These are phyloP conservation scores for Heliconius himera DNA, from an alignment of 1,140 invertebrate genomes.

Conservation along the genomic window DNA sequence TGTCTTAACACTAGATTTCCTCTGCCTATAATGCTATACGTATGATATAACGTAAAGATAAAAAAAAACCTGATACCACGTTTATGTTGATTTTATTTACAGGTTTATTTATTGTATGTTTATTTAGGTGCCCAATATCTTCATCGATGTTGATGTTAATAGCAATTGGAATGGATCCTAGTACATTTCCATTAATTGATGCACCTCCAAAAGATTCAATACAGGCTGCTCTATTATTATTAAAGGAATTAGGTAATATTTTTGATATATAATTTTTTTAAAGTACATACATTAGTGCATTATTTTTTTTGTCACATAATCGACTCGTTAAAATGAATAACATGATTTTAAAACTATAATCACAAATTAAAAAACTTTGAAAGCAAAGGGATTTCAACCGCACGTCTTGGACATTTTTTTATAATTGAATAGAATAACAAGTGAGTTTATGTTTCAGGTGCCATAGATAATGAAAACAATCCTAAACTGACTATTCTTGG, in stretches of 20 bases:
- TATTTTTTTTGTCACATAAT: too few relatives aligned
- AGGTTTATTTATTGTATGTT: background rate
- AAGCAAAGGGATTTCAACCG: background rate
- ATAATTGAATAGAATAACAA: background rate
- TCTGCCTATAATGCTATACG: too few relatives aligned
- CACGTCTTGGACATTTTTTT: background rate
- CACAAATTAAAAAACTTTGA: too few relatives aligned
- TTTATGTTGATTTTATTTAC: too few relatives aligned
- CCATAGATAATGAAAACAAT: constrained; percentile 66
- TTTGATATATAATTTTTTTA: background rate
- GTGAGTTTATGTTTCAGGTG: constrained; percentile 61
- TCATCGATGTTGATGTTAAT: constrained; percentile 91
- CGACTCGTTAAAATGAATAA: too few relatives aligned
- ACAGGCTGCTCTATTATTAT: constrained; percentile 85
- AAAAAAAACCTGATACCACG: too few relatives aligned
- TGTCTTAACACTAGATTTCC: too few relatives aligned
- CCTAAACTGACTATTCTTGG: constrained; percentile 90
- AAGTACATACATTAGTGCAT: too few relatives aligned
- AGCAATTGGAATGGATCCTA: constrained; percentile 91
- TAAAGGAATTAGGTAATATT: constrained; percentile 86
- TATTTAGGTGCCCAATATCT: constrained; percentile 85
- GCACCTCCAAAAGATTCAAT: constrained; percentile 89
- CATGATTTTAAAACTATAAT: too few relatives aligned
- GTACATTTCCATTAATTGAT: constrained; percentile 96
- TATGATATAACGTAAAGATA: too few relatives aligned